Conservation (phyloP, 2,888 invertebrate genomes). For the Rambutsinella grinnellia region DNA sequence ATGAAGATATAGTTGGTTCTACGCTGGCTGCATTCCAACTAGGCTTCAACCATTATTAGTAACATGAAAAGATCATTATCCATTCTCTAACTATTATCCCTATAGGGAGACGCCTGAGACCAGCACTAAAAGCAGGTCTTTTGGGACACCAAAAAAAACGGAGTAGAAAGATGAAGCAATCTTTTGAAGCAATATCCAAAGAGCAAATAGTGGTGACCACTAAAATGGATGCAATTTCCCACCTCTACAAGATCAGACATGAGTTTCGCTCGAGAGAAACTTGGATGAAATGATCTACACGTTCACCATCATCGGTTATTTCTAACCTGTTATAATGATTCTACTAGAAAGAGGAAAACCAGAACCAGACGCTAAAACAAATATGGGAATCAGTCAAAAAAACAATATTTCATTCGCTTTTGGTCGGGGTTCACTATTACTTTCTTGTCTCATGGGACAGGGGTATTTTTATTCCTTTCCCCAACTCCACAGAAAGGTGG, state of each 20-base stretch:
- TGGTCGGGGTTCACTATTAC: slow-evolving; percentile 48
- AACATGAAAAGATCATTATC: not conserved
- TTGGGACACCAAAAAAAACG: slow-evolving; percentile 13
- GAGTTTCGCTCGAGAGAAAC: no score
- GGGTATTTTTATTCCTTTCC: slow-evolving; percentile 25
- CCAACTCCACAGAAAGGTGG: no score
- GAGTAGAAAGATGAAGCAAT: not conserved
- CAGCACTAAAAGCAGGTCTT: not conserved
- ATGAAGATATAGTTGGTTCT: slow-evolving; percentile 30
- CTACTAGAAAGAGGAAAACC: no score
- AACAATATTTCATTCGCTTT: slow-evolving; percentile 41
- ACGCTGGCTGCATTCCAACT: slow-evolving; percentile 44
- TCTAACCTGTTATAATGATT: no score
- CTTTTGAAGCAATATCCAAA: not conserved
- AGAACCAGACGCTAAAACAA: slow-evolving; percentile 56
- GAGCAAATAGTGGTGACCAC: not conserved
- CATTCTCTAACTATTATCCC: not conserved
- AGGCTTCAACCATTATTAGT: not conserved
- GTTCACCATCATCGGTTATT: no score
- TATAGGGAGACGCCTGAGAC: not conserved
- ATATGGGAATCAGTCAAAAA: slow-evolving; percentile 65
- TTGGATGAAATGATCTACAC: no score
- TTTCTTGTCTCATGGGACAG: slow-evolving; percentile 57
- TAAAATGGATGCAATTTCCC: not conserved
- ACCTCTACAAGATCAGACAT: no score